Percentiles rank a stretch among this genome's conserved stretches.
phyloP scores from a whole-genome alignment of 1,140 invertebrate genomes.

The Hormaphis cornu region DNA sequence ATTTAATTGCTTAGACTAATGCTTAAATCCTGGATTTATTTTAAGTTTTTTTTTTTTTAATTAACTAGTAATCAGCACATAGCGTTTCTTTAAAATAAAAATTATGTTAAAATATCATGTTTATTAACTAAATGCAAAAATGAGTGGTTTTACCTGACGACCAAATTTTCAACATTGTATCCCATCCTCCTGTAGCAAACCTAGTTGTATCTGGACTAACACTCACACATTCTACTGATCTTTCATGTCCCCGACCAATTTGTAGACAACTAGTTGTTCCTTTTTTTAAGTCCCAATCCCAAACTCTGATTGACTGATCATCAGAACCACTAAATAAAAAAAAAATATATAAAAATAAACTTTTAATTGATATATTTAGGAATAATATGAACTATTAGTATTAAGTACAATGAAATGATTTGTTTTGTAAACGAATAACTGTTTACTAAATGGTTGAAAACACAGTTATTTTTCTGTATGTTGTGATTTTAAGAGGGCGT shows the following conservation, averaged over 20 bases:
- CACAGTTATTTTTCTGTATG: not conserved
- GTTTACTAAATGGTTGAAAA: not conserved
- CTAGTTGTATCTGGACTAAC: conserved; percentile 54
- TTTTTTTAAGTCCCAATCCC: conserved; percentile 69
- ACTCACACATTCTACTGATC: conserved; percentile 74
- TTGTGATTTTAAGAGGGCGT: no score
- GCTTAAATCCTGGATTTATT: no score
- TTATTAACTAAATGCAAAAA: not conserved
- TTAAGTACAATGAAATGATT: no score
- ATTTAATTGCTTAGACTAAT: no score
- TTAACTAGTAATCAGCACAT: no score
- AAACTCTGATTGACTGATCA: conserved; percentile 84
- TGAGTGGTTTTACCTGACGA: conserved; percentile 49
- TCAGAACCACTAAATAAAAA: conserved; percentile 64
- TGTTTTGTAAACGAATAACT: no score
- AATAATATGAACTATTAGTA: no score
- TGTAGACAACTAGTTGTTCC: conserved; percentile 73
- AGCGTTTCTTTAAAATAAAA: not conserved
- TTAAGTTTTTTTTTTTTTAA: no score
- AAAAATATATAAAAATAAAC: not conserved
- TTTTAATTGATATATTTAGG: no score
- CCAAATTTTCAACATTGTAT: conserved; percentile 72
- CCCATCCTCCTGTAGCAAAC: conserved; percentile 89
- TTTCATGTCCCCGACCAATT: conserved; percentile 76
- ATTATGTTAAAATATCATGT: not conserved